These are phyloP conservation scores for Sylvietta virens DNA, from an alignment of 2,113 vertebrate species.

Conservation along the genomic window DNA sequence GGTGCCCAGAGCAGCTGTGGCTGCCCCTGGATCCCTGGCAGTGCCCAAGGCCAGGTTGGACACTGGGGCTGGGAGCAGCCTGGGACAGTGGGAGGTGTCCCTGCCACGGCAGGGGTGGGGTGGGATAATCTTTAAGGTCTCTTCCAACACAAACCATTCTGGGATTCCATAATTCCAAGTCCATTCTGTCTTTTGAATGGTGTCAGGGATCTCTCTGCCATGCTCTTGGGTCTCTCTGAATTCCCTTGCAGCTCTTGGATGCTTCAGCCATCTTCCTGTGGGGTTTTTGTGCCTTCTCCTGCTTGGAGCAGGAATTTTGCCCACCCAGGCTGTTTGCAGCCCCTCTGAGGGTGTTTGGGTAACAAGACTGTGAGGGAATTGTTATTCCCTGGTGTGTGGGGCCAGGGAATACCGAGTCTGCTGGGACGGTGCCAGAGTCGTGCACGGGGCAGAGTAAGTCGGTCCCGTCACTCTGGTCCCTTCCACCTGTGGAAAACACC, in stretches of 20 bases:
- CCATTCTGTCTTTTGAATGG: background rate
- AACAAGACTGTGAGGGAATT: background rate
- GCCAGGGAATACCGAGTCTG: background rate
- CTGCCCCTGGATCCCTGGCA: background rate
- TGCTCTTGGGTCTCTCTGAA: background rate
- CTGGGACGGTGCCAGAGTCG: accelerated
- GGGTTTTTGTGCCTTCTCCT: background rate
- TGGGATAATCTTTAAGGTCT: accelerated
- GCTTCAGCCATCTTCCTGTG: background rate
- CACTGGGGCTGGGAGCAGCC: background rate
- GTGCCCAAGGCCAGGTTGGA: background rate
- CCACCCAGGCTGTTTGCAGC: background rate
- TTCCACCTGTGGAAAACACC: background rate
- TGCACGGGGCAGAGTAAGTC: background rate
- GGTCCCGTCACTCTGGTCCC: background rate
- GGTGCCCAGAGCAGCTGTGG: background rate
- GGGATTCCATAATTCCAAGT: background rate
- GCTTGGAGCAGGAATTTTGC: background rate
- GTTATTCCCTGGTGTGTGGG: accelerated
- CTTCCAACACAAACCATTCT: background rate
- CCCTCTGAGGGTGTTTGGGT: background rate
- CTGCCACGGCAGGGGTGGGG: background rate
- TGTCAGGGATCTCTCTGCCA: background rate
- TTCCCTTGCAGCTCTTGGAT: background rate
- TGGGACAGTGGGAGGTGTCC: background rate